Base-by-base conservation (phyloP, 2,888 invertebrate genomes). In the Volucella inflata region DNA sequence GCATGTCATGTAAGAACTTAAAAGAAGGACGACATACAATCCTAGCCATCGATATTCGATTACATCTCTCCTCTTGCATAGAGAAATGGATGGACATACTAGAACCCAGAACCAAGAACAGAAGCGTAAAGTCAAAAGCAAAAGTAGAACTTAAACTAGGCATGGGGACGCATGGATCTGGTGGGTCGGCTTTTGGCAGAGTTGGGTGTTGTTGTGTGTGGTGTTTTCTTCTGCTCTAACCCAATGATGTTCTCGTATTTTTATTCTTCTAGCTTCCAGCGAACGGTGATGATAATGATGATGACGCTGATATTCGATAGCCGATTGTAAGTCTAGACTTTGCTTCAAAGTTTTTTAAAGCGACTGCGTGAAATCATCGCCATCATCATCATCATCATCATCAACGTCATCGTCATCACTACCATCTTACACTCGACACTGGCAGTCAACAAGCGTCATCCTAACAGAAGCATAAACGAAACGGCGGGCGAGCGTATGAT, bases 1-100 rank as follows among this genome's bases (percentile, higher is more conserved):
- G 67, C 59, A 72, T 81, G 88, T 88, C 87, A 89, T 88, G 79
- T 89, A 89, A 89, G 89, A 90, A 89, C 88, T 88, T 87, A 87
- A 88, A 89, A 89, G 89, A 89, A 89, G 89, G 89, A 89, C 88
- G 88, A 89, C 89, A 92, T 90, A 89, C 90, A 91, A 92, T 92
- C 91, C 91, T 88, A 90, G 90, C 91, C 90, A 92, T 92, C 90
- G 90, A 91, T 92, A 92, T 92, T 91, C 91, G 91, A 91, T 92
- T 92, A 90, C 92, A 91, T 65, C 30, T 74, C 74, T 74, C 65
- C 46, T 30, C 30, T 30, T 48, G 30, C 55, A 67, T 21, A 57
- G 67, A 62, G 51, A 75, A 70, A 53, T 57, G 62, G 74, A 14
- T 65, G 71, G 71, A 77, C 72, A 77, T 48, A 60, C 77, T 72